phyloP scores from a whole-genome alignment of 1,140 invertebrate genomes.

The Temnothorax nylanderi region DNA sequence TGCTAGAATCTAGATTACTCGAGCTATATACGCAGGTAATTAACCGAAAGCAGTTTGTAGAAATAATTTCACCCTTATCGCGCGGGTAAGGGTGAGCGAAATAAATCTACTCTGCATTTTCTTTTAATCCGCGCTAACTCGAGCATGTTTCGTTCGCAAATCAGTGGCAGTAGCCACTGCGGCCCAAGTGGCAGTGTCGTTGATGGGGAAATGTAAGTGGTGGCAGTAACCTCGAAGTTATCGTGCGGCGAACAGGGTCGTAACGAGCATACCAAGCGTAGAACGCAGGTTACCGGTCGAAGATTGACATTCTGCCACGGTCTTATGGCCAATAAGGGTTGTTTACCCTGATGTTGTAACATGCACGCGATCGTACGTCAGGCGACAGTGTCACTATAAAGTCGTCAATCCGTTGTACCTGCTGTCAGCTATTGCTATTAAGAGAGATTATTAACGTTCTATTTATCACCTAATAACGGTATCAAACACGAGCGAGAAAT shows the following conservation, averaged over 20 bases:
- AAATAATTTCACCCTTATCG: constrained; percentile 66
- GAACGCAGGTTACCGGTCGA: constrained; percentile 78
- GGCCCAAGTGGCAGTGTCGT: constrained; percentile 61
- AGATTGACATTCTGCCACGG: constrained; percentile 75
- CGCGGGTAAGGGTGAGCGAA: background rate
- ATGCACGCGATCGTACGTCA: constrained; percentile 52
- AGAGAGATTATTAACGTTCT: constrained; percentile 10
- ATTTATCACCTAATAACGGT: constrained; percentile 5
- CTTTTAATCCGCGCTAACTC: constrained; percentile 1
- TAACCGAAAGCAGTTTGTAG: constrained; percentile 63
- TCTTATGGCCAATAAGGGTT: constrained; percentile 79
- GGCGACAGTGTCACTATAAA: constrained; percentile 17
- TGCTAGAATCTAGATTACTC: constrained; percentile 49
- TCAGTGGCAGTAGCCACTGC: constrained; percentile 56
- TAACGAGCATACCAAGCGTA: constrained; percentile 71
- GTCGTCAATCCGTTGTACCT: constrained; percentile 22
- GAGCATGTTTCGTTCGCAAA: constrained; percentile 64
- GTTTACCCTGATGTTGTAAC: constrained; percentile 76
- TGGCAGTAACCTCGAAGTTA: constrained; percentile 79
- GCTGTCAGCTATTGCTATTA: background rate
- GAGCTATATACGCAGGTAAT: constrained; percentile 58
- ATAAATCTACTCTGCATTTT: constrained; percentile 56
- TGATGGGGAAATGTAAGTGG: constrained; percentile 74
- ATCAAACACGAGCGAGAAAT: background rate
- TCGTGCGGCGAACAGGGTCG: constrained; percentile 78